Evolutionary conservation across 2,113 vertebrate species (phyloP).

Genomic region (Esox niger): DNA sequence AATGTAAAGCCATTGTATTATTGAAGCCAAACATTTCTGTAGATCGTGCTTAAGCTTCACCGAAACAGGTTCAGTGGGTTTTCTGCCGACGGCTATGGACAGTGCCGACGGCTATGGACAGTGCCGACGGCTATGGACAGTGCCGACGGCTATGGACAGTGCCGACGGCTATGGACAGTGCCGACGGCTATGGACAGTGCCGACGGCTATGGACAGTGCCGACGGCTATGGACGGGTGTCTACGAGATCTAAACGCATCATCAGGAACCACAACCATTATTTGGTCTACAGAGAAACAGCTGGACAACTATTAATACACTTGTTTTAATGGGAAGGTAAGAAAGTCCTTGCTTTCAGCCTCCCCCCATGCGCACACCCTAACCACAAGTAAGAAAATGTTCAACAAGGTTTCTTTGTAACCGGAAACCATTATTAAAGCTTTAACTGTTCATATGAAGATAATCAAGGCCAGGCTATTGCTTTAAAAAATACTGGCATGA

Average conservation of each 20-base stretch:
- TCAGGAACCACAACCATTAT: background rate
- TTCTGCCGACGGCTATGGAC: background rate
- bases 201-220: background rate
- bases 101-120: background rate
- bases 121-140: background rate
- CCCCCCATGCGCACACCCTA: constrained; percentile 17
- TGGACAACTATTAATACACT: constrained; percentile 6
- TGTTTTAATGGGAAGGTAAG: constrained; percentile 12
- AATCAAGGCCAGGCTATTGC: constrained; percentile 54
- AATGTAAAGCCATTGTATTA: background rate
- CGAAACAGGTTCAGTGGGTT: background rate
- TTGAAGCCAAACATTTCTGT: background rate
- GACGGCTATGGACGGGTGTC: no score
- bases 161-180: background rate
- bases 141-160: no score
- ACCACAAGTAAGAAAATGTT: constrained; percentile 45
- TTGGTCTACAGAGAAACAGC: background rate
- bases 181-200: no score
- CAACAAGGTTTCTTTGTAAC: constrained; percentile 51
- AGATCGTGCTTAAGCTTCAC: background rate
- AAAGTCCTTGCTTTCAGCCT: background rate
- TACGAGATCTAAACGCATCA: background rate
- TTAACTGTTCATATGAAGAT: constrained; percentile 61
- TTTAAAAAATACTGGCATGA: constrained; percentile 60
- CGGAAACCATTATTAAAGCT: constrained; percentile 61